These are phyloP conservation scores for Sigmodon hispidus DNA, from an alignment of 2,113 vertebrate genomes.

Conservation along the genomic window DNA sequence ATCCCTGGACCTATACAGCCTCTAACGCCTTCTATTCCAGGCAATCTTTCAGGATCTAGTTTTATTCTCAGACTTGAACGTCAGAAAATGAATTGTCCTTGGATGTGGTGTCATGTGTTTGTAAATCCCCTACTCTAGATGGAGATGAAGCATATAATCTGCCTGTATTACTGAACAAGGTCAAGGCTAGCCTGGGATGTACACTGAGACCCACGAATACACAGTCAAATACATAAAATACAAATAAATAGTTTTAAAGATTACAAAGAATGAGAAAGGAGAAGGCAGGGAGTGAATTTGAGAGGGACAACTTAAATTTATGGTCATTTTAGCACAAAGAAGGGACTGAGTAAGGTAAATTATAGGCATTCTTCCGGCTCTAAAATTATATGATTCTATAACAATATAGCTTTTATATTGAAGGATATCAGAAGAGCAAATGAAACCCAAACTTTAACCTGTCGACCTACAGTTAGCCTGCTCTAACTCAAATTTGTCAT, in stretches of 20 bases:
- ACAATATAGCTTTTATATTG: constrained; percentile 80
- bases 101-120: not conserved
- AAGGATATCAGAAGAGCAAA: constrained; percentile 73
- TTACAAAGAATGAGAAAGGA: not conserved
- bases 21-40: not conserved
- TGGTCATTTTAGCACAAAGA: constrained; percentile 29
- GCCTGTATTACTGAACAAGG: not conserved
- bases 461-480: constrained; percentile 70
- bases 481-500: constrained; percentile 78
- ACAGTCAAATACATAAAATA: not conserved
- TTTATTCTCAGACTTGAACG: constrained; percentile 2
- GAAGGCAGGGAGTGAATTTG: not conserved
- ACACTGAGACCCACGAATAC: not conserved
- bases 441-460: constrained; percentile 77
- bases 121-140: not conserved
- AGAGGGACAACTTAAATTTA: constrained; percentile 51
- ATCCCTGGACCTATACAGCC: not conserved
- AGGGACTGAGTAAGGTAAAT: not conserved
- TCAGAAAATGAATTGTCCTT: constrained; percentile 14
- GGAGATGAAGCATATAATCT: no score
- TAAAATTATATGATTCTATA: constrained; percentile 69
- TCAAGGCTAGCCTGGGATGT: not conserved
- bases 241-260: not conserved
- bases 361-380: constrained; percentile 25
- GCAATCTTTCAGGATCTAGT: not conserved